Conservation (phyloP, 2,888 invertebrate species). For the Caenorhabditis virilis region DNA sequence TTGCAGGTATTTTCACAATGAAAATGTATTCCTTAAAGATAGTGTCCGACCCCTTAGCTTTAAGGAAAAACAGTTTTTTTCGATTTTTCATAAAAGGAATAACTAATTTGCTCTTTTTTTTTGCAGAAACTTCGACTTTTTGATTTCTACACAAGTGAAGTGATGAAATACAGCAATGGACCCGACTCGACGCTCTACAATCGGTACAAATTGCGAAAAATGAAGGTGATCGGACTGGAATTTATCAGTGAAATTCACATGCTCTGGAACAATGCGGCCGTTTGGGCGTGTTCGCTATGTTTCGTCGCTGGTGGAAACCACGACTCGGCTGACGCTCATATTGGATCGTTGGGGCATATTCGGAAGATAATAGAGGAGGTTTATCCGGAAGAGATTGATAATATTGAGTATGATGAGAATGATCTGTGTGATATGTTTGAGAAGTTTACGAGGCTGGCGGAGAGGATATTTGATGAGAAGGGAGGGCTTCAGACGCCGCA, state of each 20-base stretch:
- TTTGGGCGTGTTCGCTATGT: constrained; percentile 52
- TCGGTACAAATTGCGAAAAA: constrained; percentile 16
- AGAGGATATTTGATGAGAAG: constrained; percentile 3
- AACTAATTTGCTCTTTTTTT: too few species aligned
- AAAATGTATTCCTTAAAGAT: too few species aligned
- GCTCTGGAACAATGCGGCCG: constrained; percentile 9
- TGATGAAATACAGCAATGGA: not conserved
- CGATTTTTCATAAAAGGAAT: too few species aligned
- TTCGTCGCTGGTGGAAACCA: constrained; percentile 34
- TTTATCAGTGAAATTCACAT: constrained; percentile 32
- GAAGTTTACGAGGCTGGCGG: constrained; percentile 3
- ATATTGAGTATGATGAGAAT: constrained; percentile 8
- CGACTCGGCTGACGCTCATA: constrained; percentile 44
- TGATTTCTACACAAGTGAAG: constrained; percentile 23
- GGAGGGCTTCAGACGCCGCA: constrained; percentile 25
- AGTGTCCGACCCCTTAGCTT: too few species aligned
- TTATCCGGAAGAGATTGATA: constrained; percentile 12
- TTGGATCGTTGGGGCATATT: constrained; percentile 37
- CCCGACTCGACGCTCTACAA: constrained; percentile 13
- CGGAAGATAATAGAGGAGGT: constrained; percentile 21
- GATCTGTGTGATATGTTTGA: constrained; percentile 16
- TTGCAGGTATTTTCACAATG: too few species aligned
- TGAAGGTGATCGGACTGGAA: constrained; percentile 27
- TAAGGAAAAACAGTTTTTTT: too few species aligned
- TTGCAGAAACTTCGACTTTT: constrained; percentile 21